These are phyloP conservation scores for Cryptocephalus moraei DNA, from an alignment of 2,888 invertebrate species.

Conservation along the genomic window DNA sequence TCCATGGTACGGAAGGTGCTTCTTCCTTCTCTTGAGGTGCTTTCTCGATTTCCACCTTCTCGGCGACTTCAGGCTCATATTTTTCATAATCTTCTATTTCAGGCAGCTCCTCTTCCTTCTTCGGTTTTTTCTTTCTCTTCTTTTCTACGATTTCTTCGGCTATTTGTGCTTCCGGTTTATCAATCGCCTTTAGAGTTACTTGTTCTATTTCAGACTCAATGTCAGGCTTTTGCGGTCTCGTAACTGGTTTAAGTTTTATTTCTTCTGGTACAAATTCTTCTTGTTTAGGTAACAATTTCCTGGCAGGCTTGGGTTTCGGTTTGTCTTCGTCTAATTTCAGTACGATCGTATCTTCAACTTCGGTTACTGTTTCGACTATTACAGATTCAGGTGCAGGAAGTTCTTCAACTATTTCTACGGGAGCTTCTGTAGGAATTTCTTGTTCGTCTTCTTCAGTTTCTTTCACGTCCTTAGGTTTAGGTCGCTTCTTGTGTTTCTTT, in stretches of 20 bases:
- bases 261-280: conserved; percentile 24
- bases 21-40: conserved; percentile 25
- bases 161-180: conserved; percentile 18
- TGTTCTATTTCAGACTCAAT: conserved; percentile 29
- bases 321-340: conserved; percentile 39
- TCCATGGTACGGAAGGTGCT: conserved; percentile 29
- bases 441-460: conserved; percentile 19
- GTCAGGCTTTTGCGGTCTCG: conserved; percentile 20
- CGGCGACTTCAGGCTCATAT: conserved; percentile 25
- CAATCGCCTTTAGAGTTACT: conserved; percentile 29
- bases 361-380: conserved; percentile 46
- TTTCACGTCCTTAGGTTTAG: conserved; percentile 19
- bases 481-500: conserved; percentile 8
- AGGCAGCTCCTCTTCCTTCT: conserved; percentile 16
- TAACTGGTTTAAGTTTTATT: conserved; percentile 31
- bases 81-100: conserved; percentile 25
- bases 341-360: conserved; percentile 48
- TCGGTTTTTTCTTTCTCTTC: conserved; percentile 13
- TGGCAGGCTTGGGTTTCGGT: conserved; percentile 24
- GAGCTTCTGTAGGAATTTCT: conserved; percentile 31
- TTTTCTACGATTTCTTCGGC: conserved; percentile 20
- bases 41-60: conserved; percentile 24
- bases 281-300: conserved; percentile 20
- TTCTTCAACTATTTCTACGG: conserved; percentile 21
- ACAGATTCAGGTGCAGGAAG: conserved; percentile 24